Percentiles rank a stretch among this genome's conserved stretches.
These are phyloP conservation scores for Tapirus terrestris DNA, from an alignment of 2,113 vertebrate genomes.

Conservation along the genomic window DNA sequence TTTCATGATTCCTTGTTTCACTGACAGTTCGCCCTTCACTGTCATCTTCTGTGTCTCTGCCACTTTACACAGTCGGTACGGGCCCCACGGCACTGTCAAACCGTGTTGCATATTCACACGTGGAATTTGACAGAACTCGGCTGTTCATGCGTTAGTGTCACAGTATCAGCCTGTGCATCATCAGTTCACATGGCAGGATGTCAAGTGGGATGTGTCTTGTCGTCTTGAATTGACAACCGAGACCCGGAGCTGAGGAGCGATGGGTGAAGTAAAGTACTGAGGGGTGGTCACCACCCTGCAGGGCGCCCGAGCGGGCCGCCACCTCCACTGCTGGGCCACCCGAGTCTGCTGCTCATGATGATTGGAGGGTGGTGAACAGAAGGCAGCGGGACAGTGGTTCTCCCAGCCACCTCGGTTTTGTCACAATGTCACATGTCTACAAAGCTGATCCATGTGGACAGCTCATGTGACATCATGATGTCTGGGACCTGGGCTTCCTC, in stretches of 20 bases:
- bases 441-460: not conserved
- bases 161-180: not conserved
- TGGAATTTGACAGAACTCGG: not conserved
- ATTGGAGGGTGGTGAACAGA: not conserved
- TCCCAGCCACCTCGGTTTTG: not conserved
- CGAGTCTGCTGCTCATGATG: not conserved
- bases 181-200: not conserved
- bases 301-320: not conserved
- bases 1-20: not conserved
- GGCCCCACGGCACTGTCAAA: not conserved
- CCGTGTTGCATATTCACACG: fast-evolving
- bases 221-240: not conserved
- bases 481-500: not conserved
- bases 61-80: not conserved
- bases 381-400: not conserved
- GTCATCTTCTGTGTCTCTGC: not conserved
- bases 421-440: not conserved
- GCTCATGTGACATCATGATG: not conserved
- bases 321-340: not conserved
- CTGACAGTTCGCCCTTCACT: not conserved
- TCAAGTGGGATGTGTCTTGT: not conserved
- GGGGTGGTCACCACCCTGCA: too few species aligned
- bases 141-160: too few species aligned
- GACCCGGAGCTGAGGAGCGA: not conserved
- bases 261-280: not conserved